Conservation (phyloP, 2,797 vertebrate genomes). For the Coracias cyanogaster region DNA sequence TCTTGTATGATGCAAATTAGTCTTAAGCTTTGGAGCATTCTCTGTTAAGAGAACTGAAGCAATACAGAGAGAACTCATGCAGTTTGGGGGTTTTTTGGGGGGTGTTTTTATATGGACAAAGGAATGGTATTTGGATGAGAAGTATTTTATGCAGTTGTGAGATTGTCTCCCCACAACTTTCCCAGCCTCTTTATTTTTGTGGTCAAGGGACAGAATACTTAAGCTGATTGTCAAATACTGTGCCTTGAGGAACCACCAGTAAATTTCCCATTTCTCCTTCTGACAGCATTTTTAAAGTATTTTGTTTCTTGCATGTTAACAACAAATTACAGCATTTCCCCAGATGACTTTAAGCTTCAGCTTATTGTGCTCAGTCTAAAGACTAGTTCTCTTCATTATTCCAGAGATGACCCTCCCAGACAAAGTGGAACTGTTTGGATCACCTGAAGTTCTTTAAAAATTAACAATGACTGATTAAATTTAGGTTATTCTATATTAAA, state of each 20-base stretch:
- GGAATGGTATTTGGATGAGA: not conserved
- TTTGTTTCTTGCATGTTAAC: not conserved
- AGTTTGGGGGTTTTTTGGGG: too few species aligned
- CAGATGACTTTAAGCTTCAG: not conserved
- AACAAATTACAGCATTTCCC: not conserved
- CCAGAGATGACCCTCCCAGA: not conserved
- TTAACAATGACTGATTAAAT: not conserved
- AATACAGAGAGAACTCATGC: not conserved
- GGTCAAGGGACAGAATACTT: not conserved
- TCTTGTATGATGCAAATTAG: not conserved
- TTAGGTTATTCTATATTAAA: not conserved
- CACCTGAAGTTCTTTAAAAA: not conserved
- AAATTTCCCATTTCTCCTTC: not conserved
- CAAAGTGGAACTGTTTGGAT: not conserved
- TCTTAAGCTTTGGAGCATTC: not conserved
- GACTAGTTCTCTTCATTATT: not conserved
- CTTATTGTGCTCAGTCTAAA: not conserved
- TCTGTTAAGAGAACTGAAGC: not conserved
- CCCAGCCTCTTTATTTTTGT: fast-evolving
- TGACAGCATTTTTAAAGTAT: not conserved
- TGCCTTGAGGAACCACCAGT: not conserved
- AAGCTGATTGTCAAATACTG: not conserved
- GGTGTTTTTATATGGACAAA: not conserved
- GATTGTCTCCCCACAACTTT: not conserved
- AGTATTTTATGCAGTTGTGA: not conserved